Base-by-base conservation (phyloP, 1,140 invertebrate species). In the Eulimnadia texana region DNA sequence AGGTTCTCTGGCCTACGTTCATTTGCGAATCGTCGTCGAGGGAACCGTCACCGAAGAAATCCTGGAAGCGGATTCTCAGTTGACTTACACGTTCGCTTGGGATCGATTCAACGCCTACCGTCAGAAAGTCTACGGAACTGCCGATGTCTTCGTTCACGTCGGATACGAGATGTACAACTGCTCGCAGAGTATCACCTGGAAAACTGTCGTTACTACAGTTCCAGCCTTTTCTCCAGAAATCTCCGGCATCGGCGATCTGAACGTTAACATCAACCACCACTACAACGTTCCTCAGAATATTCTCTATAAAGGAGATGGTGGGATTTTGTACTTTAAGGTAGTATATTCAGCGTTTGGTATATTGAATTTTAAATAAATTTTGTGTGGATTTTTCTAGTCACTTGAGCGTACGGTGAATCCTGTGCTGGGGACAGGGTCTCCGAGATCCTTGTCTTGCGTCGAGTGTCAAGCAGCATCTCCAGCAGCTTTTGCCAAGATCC, bases 231-330 rank as follows among this genome's bases (percentile, higher is more conserved):
- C 97, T 72, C 89, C 98, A 28, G 90, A 94, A 65, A 95, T 96
- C 61, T 94, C 93, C 0, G 91, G 96, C 70, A 88, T 98, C 51
- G 93, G 93, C 1, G 93, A 91, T 11, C 98, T 94, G 95, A 94
- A 94, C 60, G 74, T 99, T 20, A 89, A 98, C 70, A 93, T 98
- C 59, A 94, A 98, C 75, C 94, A 98, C 72, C 91, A 95, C 72
- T 97, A 98, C 74, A 98, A 98, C 72, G 95, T 95, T 78, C 88
- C 93, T 68, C 91, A 96, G 79, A 93, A 91, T 67, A 94, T 97
- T 65, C 74, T 98, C 49, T 93, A 97, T 71, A 95, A 95, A 72
- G 94, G 94, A 24, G 94, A 98, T 71, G 94, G 94, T 29, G 89
- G 89, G 1, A 90, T 84, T 42, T 77, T 97, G 19, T 92, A 95